Evolutionary conservation across 2,113 vertebrate species (phyloP), one percentile per base, ranked within the genome.

Genomic region (Cariama cristata): DNA sequence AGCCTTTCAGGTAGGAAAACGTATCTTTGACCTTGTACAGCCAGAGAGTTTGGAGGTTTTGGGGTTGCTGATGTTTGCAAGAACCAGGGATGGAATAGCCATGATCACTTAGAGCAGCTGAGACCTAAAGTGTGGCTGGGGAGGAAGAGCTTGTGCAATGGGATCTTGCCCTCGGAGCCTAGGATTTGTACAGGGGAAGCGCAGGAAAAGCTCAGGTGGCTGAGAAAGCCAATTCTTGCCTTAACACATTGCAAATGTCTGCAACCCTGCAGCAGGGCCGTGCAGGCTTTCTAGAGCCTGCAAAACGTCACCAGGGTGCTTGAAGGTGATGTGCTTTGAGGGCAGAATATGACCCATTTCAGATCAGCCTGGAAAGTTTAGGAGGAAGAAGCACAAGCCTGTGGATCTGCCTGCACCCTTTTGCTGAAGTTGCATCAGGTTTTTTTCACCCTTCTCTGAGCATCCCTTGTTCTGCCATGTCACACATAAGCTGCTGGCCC

Each of bases 1-100:
- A 99, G 26, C 99, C 99, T 11, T 99, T 99, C 98, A 99, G 99
- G 99, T 99, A 88, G 9, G 86, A 14, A 18, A 3, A 4, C 1
- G 1, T 47, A 20, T 4, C 45, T 63, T 6, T 0, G 24, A 26
- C 38, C 20, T 55, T 14, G 24, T 20, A 32, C 5, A 38, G 1
- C 33, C 49, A 35, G 27, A 21, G 44, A 55, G 26, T 2, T 4
- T 3, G 16, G 72, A 71, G 59, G 62, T 21, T 28, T 26, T 30
- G 38, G 32, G 55, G 12, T 14, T 67, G 69, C 9, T 1, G 2
- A 16, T 9, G 33, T 20, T 49, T 59, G 38, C 24, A 14, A 24
- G 67, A 62, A 40, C 12, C 3, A 10, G 23, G 19, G 27, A 62
- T 5, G 35, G 18, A 79, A 7, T 27, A 67, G 24, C 33, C 4